These are phyloP conservation scores for Phoxinus phoxinus DNA, from an alignment of 2,113 vertebrate species.

Conservation along the genomic window DNA sequence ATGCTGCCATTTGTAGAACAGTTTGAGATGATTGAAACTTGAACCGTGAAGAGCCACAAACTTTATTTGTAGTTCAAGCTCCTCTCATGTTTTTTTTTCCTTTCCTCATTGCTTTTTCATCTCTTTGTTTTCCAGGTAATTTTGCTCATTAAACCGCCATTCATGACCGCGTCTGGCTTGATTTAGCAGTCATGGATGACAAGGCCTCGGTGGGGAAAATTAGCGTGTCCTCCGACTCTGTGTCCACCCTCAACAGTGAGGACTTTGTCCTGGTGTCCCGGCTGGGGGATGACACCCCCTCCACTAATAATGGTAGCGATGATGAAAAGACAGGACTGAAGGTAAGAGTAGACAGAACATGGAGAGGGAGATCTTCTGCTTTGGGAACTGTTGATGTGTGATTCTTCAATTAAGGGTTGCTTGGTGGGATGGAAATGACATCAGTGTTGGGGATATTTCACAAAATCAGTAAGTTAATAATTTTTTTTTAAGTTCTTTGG, in stretches of 20 bases:
- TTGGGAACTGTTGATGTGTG: not conserved
- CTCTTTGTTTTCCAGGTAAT: conserved; percentile 84
- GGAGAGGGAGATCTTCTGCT: too few species aligned
- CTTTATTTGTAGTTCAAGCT: conserved; percentile 10
- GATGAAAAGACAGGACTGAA: conserved; percentile 99
- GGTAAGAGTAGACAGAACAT: conserved; percentile 78
- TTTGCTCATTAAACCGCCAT: conserved; percentile 87
- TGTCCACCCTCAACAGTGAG: conserved; percentile 99
- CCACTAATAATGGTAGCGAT: conserved; percentile 98
- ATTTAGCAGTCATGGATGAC: conserved; percentile 99
- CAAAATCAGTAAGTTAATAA: too few species aligned
- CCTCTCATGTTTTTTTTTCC: conserved; percentile 67
- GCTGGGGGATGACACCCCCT: conserved; percentile 96
- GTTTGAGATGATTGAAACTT: not conserved
- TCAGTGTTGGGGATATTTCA: not conserved
- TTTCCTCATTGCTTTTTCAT: conserved; percentile 71
- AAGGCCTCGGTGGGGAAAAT: conserved; percentile 99
- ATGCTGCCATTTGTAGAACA: not conserved
- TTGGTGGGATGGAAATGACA: too few species aligned
- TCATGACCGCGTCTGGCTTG: conserved; percentile 91
- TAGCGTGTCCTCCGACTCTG: conserved; percentile 98
- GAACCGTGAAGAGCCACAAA: not conserved
- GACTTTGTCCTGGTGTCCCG: conserved; percentile 99
- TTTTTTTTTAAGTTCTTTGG: not conserved
- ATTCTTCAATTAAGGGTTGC: not conserved